Percentiles rank a stretch among this genome's conserved stretches.
phyloP scores from a whole-genome alignment of 2,113 vertebrate species.

The Malurus cyaneus region DNA sequence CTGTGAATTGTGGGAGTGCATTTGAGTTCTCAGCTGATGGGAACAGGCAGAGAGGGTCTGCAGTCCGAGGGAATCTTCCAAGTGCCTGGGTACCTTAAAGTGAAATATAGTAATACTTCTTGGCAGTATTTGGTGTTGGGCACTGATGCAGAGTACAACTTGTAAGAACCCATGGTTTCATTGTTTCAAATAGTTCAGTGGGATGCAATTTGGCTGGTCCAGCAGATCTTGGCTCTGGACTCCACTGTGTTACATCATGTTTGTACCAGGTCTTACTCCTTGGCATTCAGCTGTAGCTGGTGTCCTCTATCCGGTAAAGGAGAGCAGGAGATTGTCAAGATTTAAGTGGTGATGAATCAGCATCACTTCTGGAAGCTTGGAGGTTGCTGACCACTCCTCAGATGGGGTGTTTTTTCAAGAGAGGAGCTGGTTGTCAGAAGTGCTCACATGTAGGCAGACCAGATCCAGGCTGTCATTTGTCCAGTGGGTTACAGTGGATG shows the following conservation, averaged over 20 bases:
- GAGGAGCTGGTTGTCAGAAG: background rate
- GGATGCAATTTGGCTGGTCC: constrained; percentile 12
- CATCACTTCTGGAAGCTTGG: background rate
- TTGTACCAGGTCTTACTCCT: background rate
- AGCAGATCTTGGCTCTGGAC: background rate
- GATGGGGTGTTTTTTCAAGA: background rate
- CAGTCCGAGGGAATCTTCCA: background rate
- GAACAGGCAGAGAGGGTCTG: background rate
- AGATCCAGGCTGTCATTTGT: background rate
- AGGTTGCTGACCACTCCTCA: background rate
- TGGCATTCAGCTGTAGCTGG: background rate
- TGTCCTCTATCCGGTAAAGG: background rate
- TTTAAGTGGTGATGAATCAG: background rate
- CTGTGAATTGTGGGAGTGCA: background rate
- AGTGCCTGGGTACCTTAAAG: background rate
- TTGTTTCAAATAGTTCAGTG: background rate
- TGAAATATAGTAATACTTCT: background rate
- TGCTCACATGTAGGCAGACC: background rate
- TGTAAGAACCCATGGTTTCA: background rate
- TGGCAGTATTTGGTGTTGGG: background rate
- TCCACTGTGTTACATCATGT: background rate
- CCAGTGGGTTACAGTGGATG: background rate
- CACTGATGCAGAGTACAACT: background rate
- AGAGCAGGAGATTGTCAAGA: background rate
- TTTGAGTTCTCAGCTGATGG: background rate